Base-by-base conservation (phyloP, 2,113 vertebrate species). In the Cynoglossus semilaevis region DNA sequence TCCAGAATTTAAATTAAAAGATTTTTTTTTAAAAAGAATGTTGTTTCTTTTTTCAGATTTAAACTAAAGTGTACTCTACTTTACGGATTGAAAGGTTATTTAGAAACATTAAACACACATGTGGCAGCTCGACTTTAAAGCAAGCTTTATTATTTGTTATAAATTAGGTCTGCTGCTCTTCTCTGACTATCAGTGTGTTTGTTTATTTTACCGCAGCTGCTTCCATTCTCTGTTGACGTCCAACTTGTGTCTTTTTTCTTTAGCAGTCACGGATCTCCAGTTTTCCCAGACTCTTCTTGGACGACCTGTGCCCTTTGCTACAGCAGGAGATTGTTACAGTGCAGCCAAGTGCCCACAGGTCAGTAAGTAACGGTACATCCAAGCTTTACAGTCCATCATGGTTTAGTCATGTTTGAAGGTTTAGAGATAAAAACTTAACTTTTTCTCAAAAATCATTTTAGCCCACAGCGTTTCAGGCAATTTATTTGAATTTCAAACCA, bases 321-420 rank as follows among this genome's bases (percentile, higher is more conserved):
- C 93, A 51, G 94, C 94, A 15, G 94, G 94, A 67, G 94, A 96
- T 74, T 96, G 94, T 85, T 96, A 96, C 69, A 96, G 94, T 48
- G 93, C 94, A 58, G 90, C 92, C 78, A 93, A 89, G 82, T 96
- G 94, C 83, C 94, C 94, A 34, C 94, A 96, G 93, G 94, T 95
- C 81, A 45, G 70, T 65, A 18, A 52, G 47, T 51, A n/a, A 46
- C 51, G 15, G 10, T 7, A 14, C 1, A 42, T 9, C 7, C 1
- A 45, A 5, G 7, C 46, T 18, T 45, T 12, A 8, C 13, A n/a
- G n/a, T 0, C 36, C 9, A 41, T 8, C 22, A 12, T 59, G 11
- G 12, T 52, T n/a, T 19, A 10, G 37, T 9, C 22, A 29, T 29
- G 22, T 29, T 4, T 29, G 22, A 6, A 29, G 22, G 22, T 29